Conservation (phyloP, 2,797 vertebrate species). For the Coreius guichenoti region DNA sequence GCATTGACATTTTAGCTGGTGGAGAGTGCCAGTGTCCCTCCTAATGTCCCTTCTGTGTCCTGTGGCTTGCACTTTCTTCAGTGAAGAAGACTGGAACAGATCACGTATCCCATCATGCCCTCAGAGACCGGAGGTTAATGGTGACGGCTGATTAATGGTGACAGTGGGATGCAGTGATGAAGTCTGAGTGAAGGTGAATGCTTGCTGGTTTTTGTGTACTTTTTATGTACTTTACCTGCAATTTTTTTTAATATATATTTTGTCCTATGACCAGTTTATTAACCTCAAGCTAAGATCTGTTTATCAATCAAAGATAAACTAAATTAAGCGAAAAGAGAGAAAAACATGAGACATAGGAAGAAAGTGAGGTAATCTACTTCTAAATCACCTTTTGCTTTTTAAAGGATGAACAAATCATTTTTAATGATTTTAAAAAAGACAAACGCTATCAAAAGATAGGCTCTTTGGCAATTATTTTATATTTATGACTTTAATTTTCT, state of each 20-base stretch:
- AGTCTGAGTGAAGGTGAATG: conserved; percentile 34
- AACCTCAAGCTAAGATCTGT: conserved; percentile 16
- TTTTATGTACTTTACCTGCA: conserved; percentile 49
- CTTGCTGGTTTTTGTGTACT: conserved; percentile 49
- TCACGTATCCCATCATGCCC: conserved; percentile 34
- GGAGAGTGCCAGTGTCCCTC: conserved; percentile 37
- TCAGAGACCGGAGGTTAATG: conserved; percentile 17
- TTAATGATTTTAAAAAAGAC: conserved; percentile 49
- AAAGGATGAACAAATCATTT: conserved; percentile 47
- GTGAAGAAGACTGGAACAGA: conserved; percentile 65
- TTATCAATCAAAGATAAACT: conserved; percentile 46
- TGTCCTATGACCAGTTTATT: conserved; percentile 29
- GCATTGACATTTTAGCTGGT: conserved; percentile 33
- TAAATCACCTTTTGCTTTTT: conserved; percentile 37
- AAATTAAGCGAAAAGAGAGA: conserved; percentile 2
- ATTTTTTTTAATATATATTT: conserved; percentile 44
- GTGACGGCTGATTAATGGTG: conserved; percentile 23
- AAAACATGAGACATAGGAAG: conserved; percentile 4
- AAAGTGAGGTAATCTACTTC: conserved; percentile 29
- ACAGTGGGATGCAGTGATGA: conserved; percentile 26
- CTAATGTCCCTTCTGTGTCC: conserved; percentile 56
- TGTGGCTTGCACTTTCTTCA: conserved; percentile 69
- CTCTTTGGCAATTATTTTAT: conserved; percentile 58
- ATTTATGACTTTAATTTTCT: conserved; percentile 56
- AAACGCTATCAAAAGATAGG: conserved; percentile 52